These are phyloP conservation scores for Agrotis clavis DNA, from an alignment of 2,888 invertebrate genomes.

Conservation along the genomic window DNA sequence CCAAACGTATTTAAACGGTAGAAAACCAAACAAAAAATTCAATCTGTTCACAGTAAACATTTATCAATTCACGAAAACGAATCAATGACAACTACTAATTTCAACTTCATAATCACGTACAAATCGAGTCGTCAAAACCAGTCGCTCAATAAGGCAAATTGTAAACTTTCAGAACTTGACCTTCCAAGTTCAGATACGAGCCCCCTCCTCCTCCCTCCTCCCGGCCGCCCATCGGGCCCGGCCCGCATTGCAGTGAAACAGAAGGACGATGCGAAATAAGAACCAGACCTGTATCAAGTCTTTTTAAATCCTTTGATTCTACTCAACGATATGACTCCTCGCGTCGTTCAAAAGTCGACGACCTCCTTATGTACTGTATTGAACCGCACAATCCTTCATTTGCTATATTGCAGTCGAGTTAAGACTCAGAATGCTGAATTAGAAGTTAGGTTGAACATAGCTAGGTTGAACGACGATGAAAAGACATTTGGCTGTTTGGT, in stretches of 20 bases:
- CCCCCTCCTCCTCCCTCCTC: slow-evolving; percentile 66
- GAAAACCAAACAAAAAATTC: slow-evolving; percentile 4
- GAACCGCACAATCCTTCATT: slow-evolving; percentile 66
- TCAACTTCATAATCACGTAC: slow-evolving; percentile 54
- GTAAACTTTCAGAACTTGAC: slow-evolving; percentile 85
- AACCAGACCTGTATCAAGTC: slow-evolving; percentile 72
- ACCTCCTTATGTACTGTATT: slow-evolving; percentile 65
- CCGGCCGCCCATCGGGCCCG: slow-evolving; percentile 71
- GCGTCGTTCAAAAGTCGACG: slow-evolving; percentile 65
- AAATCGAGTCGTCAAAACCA: slow-evolving; percentile 72
- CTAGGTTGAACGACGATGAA: slow-evolving; percentile 63
- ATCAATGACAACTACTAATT: slow-evolving; percentile 37
- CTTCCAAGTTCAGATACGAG: slow-evolving; percentile 85
- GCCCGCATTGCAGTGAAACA: slow-evolving; percentile 88
- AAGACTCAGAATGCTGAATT: slow-evolving; percentile 70
- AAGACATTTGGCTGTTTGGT: slow-evolving; percentile 76
- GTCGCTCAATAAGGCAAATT: slow-evolving; percentile 78
- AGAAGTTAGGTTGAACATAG: slow-evolving; percentile 66
- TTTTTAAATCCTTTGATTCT: slow-evolving; percentile 69
- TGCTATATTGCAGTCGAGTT: slow-evolving; percentile 58
- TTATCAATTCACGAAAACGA: slow-evolving; percentile 23
- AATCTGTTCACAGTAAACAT: slow-evolving; percentile 1
- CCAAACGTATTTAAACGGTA: background rate
- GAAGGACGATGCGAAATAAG: slow-evolving; percentile 80
- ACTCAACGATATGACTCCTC: slow-evolving; percentile 62